Conservation (phyloP, 2,797 vertebrate genomes). For the Pseudochirops corinnae region DNA sequence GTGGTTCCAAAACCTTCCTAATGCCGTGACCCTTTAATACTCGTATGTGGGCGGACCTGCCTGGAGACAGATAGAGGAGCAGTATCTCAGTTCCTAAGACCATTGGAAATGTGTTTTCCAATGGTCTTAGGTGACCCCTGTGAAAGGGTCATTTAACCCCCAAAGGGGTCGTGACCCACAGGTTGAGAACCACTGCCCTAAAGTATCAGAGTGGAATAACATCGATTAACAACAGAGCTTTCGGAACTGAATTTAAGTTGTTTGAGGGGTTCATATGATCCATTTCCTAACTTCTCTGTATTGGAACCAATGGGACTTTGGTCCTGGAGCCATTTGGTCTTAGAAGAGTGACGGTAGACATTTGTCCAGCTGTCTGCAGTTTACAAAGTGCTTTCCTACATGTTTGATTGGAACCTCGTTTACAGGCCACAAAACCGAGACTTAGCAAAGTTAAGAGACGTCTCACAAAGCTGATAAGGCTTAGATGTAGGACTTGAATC, state of each 20-base stretch:
- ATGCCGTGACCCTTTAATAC: too few species aligned
- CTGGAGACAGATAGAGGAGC: too few species aligned
- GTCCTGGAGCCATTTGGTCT: slow-evolving; percentile 11
- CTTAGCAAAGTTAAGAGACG: background rate
- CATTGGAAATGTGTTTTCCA: too few species aligned
- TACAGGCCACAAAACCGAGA: background rate
- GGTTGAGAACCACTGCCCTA: too few species aligned
- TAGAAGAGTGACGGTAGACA: background rate
- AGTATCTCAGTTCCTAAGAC: too few species aligned
- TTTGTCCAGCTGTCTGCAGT: background rate
- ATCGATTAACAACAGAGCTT: background rate
- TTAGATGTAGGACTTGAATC: background rate
- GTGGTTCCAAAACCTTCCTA: too few species aligned
- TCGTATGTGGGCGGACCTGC: too few species aligned
- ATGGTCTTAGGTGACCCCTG: too few species aligned
- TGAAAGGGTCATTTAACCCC: too few species aligned
- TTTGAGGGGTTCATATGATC: background rate
- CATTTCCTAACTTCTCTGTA: background rate
- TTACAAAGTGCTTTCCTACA: background rate
- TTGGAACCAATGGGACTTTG: slow-evolving; percentile 25
- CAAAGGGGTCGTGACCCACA: too few species aligned
- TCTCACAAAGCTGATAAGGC: background rate
- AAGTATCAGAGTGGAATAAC: background rate
- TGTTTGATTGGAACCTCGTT: background rate
- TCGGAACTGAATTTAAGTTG: background rate